Base-by-base conservation (phyloP, 2,888 invertebrate genomes). In the Stenoptilia bipunctidactyla region DNA sequence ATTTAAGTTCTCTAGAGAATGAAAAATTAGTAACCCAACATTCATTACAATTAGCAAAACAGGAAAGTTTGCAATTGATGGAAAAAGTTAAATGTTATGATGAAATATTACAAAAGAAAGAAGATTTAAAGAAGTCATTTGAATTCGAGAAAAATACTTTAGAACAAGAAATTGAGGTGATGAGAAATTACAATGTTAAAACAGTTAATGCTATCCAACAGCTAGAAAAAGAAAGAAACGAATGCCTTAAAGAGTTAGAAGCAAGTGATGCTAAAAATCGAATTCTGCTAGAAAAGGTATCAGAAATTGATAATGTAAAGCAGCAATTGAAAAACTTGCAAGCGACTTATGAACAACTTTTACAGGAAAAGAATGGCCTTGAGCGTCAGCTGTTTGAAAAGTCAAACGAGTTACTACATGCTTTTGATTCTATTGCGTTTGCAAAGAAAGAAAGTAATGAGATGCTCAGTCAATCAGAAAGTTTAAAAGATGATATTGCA, bases 1-100 rank as follows among this genome's bases (percentile, higher is more conserved):
- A 55, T 43, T 39, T 72, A 10, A 37, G 43, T 14, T 40, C 46
- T 27, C 49, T 72, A 42, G 59, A 71, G 46, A 61, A 49, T 45
- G 72, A 77, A 56, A 73, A 66, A 45, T 42, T 48, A 37, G 45
- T 61, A 40, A 56, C 57, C 10, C 40, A 68, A 1, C 51, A 52
- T 37, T 64, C 63, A 10, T 46, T 76, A 27, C 52, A 67, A 27
- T 37, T 68, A 41, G 67, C 66, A 10, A 63, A 53, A 46, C 58
- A 60, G 47, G 73, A 80, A 53, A 79, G 76, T 48, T 51, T 62
- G 45, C 67, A 71, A 42, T 45, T 77, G 42, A 44, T 75, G 12
- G 49, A 65, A 41, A 70, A 60, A 49, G 51, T 70, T 2, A 67
- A 61, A 51, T 51, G 61, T 45, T 63, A 61, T 42, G 55, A 64